Conservation (phyloP, 1,140 invertebrate species). For the Lamellibrachia luymesi region DNA sequence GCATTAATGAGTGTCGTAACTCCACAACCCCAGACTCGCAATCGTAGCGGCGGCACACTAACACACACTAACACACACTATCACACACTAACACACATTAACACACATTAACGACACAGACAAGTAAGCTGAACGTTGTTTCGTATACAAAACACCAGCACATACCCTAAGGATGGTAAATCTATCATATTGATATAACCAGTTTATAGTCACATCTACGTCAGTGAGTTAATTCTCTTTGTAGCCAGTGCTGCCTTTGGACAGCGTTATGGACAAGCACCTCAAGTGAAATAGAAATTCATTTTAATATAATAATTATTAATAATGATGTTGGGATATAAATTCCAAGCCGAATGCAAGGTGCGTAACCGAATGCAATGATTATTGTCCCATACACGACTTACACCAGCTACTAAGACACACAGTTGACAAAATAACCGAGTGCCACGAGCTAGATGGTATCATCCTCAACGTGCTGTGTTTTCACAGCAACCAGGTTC, state of each 20-base stretch:
- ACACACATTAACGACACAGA: too few species aligned
- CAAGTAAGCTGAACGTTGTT: too few species aligned
- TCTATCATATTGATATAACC: too few species aligned
- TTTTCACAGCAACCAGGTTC: not conserved
- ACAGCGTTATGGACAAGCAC: not conserved
- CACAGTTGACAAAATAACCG: not conserved
- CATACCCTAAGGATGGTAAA: too few species aligned
- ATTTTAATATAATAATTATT: not conserved
- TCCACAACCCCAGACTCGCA: too few species aligned
- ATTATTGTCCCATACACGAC: not conserved
- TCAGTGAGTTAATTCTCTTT: too few species aligned
- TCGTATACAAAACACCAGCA: too few species aligned
- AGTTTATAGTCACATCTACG: too few species aligned
- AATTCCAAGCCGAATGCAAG: not conserved
- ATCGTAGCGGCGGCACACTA: too few species aligned
- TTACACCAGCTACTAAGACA: not conserved
- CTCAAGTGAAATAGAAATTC: not conserved
- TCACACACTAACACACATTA: too few species aligned
- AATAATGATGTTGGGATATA: not conserved
- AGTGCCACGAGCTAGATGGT: not conserved
- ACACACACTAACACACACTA: too few species aligned
- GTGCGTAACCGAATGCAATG: not conserved
- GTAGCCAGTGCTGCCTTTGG: not conserved
- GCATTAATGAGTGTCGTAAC: too few species aligned
- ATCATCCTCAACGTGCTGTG: not conserved